Evolutionary conservation across 2,888 invertebrate genomes (phyloP).

Genomic region (Phytoseiulus persimilis): DNA sequence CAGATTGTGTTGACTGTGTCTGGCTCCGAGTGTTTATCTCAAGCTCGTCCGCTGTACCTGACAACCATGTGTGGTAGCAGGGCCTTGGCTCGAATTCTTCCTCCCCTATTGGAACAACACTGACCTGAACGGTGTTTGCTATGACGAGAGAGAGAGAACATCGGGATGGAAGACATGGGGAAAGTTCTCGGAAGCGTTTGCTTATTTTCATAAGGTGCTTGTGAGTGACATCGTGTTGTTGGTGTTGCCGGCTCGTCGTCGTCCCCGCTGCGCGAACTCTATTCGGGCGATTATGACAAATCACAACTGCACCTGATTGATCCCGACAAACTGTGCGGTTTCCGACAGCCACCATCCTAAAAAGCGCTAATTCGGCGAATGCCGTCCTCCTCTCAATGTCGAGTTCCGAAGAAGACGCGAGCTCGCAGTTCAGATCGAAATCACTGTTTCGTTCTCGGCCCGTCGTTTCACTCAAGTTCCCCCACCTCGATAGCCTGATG

Average conservation of each 20-base stretch:
- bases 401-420: not conserved
- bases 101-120: not conserved
- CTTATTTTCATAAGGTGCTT: not conserved
- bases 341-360: not conserved
- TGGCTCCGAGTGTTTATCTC: not conserved
- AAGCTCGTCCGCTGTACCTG: not conserved
- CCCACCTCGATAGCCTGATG: no score
- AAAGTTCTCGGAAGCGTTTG: not conserved
- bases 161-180: not conserved
- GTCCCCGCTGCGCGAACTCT: not conserved
- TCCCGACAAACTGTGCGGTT: not conserved
- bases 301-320: not conserved
- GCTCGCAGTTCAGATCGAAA: no score
- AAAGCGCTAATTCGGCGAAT: not conserved
- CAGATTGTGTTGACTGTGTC: not conserved
- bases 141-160: not conserved
- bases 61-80: not conserved
- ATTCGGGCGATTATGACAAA: not conserved
- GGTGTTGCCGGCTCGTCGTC: not conserved
- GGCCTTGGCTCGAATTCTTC: not conserved
- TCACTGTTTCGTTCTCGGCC: no score
- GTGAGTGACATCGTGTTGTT: slow-evolving; percentile 5
- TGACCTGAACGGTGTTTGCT: no score
- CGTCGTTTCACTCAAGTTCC: no score
- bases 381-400: not conserved